Conservation (phyloP, 2,797 vertebrate species). For the Mallotus villosus region DNA sequence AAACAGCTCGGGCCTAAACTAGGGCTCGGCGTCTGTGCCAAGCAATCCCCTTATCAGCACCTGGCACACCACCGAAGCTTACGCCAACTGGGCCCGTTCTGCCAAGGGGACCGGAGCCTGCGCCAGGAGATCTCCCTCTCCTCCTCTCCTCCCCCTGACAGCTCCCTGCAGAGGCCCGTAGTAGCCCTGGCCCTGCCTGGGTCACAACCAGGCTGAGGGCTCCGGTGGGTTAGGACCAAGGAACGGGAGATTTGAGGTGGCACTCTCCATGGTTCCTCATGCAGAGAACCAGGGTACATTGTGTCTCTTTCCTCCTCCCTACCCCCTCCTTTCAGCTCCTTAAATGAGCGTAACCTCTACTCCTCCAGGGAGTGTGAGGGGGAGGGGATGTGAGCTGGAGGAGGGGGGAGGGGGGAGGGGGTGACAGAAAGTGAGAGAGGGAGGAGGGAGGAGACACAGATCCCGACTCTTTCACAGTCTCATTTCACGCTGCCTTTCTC, state of each 20-base stretch:
- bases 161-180: background rate
- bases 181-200: too few relatives aligned
- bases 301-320: slow-evolving; percentile 23
- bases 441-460: background rate
- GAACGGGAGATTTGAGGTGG: background rate
- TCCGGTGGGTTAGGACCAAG: background rate
- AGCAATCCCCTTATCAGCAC: slow-evolving; percentile 74
- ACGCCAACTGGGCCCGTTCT: slow-evolving; percentile 50
- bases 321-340: slow-evolving; percentile 35
- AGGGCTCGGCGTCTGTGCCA: slow-evolving; percentile 53
- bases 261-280: background rate
- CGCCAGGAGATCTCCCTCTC: slow-evolving; percentile 26
- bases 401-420: background rate
- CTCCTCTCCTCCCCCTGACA: background rate
- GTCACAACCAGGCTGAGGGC: too few relatives aligned
- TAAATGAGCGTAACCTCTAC: slow-evolving; percentile 39
- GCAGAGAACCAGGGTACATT: slow-evolving; percentile 1
- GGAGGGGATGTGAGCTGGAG: background rate
- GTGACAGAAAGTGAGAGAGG: background rate
- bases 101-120: slow-evolving; percentile 50
- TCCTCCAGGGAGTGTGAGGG: slow-evolving; percentile 16
- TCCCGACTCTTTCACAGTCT: slow-evolving; percentile 24
- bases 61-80: slow-evolving; percentile 66
- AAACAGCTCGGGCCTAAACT: slow-evolving; percentile 28
- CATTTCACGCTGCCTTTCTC: slow-evolving; percentile 49